These are phyloP conservation scores for Bombyx mori DNA, from an alignment of 1,140 invertebrate genomes.

Conservation along the genomic window DNA sequence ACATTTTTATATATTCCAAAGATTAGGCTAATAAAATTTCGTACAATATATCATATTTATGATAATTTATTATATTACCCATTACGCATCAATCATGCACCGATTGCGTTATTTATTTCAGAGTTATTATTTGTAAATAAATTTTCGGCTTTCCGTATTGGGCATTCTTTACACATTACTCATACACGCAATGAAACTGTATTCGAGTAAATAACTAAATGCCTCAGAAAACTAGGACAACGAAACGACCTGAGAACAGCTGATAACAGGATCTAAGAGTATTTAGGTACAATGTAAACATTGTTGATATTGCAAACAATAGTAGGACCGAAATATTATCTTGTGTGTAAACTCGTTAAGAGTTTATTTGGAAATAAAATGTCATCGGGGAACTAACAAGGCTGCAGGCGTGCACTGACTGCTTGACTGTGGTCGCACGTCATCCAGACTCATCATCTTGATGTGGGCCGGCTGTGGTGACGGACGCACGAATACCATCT, in stretches of 20 bases:
- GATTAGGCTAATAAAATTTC: too few species aligned
- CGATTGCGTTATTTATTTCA: too few species aligned
- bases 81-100: too few species aligned
- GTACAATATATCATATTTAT: too few species aligned
- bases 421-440: conserved; percentile 15
- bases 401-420: conserved; percentile 7
- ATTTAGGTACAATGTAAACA: conserved; percentile 4
- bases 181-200: too few species aligned
- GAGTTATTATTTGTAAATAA: too few species aligned
- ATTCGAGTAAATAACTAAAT: conserved; percentile 6
- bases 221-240: conserved; percentile 36
- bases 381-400: conserved; percentile 23
- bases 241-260: conserved; percentile 51
- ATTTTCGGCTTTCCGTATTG: too few species aligned
- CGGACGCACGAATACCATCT: conserved; percentile 7
- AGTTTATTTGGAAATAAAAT: conserved; percentile 14
- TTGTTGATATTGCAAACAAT: conserved; percentile 13
- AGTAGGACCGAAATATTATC: conserved; percentile 4
- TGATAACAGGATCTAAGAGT: conserved; percentile 32
- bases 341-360: conserved; percentile 6
- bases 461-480: conserved; percentile 10
- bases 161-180: too few species aligned
- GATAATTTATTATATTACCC: too few species aligned
- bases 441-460: conserved; percentile 8
- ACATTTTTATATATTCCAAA: too few species aligned